Conservation (phyloP, 2,113 vertebrate species). For the Guaruba guarouba region DNA sequence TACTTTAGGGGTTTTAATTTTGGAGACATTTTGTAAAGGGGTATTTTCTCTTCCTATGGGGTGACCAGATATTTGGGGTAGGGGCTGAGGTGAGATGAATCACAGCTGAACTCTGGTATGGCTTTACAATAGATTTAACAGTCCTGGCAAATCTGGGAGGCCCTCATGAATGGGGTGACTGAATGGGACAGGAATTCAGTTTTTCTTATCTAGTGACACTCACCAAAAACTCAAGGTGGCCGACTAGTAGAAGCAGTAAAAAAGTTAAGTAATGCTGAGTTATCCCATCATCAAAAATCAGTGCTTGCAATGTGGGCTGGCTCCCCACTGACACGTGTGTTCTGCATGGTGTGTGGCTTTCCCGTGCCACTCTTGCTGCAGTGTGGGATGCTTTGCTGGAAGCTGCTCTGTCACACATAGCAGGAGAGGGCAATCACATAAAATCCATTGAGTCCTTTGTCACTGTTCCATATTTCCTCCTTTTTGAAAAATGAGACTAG, state of each 20-base stretch:
- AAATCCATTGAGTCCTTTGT: background rate
- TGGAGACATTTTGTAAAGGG: background rate
- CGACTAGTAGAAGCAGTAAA: background rate
- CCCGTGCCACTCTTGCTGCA: background rate
- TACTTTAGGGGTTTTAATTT: background rate
- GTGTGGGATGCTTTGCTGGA: background rate
- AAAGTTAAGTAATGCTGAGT: background rate
- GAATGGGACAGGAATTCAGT: background rate
- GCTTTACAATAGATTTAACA: background rate
- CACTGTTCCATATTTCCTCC: background rate
- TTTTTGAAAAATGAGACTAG: background rate
- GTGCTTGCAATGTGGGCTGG: background rate
- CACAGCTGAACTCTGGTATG: background rate
- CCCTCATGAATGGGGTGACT: too few species aligned
- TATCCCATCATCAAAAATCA: background rate
- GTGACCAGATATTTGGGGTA: background rate
- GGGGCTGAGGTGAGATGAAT: background rate
- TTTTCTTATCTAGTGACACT: background rate
- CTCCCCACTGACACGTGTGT: background rate
- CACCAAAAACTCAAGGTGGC: background rate
- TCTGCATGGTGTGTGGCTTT: background rate
- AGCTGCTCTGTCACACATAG: rapidly evolving
- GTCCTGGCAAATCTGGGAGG: background rate
- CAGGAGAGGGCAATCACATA: background rate
- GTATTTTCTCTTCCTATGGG: background rate